Percentiles rank a stretch among this genome's conserved stretches.
Conservation (phyloP, 2,113 vertebrate genomes). For the Hiodon tergisus region DNA sequence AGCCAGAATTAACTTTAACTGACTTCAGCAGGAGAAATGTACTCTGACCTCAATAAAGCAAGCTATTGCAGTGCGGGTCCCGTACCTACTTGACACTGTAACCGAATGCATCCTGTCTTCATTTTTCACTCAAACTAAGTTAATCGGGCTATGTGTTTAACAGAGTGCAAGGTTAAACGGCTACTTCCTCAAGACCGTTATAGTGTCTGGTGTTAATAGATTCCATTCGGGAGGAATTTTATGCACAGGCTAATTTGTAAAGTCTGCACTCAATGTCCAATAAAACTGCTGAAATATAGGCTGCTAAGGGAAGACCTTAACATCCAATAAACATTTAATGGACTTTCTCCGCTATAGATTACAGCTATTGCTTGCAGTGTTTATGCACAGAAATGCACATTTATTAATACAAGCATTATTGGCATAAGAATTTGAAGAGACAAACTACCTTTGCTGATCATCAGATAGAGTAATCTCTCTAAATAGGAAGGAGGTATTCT, state of each 20-base stretch:
- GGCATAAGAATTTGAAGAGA: no score
- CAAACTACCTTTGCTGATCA: no score
- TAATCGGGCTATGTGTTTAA: slow-evolving; percentile 1
- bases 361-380: not conserved
- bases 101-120: not conserved
- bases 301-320: slow-evolving; percentile 23
- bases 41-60: not conserved
- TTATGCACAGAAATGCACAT: not conserved
- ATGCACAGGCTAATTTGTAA: slow-evolving; percentile 17
- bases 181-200: slow-evolving; percentile 4
- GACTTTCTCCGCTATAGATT: not conserved
- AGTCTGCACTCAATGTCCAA: slow-evolving; percentile 18
- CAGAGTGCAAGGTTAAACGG: slow-evolving; percentile 21
- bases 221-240: slow-evolving; percentile 21
- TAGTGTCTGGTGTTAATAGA: slow-evolving; percentile 16
- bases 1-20: no score
- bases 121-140: slow-evolving; percentile 7
- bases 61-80: not conserved
- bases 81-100: not conserved
- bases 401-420: no score
- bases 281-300: slow-evolving; percentile 20
- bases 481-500: no score
- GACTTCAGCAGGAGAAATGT: not conserved
- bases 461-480: no score
- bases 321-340: slow-evolving; percentile 22